These are phyloP conservation scores for Falco novaeseelandiae DNA, from an alignment of 2,797 vertebrate genomes.

Conservation along the genomic window DNA sequence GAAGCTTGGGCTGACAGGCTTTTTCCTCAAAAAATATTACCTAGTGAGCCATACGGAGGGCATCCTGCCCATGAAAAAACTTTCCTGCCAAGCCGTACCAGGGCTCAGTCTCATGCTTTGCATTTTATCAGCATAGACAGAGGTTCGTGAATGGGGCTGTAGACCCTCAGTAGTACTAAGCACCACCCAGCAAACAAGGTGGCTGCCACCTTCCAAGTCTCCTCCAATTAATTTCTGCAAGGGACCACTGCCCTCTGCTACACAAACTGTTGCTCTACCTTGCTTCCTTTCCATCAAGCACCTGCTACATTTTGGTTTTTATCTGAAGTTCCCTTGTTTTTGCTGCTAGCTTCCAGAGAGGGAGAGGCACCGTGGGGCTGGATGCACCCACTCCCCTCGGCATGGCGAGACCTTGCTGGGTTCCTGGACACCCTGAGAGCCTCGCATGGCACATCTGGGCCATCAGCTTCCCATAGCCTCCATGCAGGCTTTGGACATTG, in stretches of 20 bases:
- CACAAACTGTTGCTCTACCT: rapidly evolving
- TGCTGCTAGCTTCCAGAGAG: background rate
- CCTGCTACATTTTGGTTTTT: background rate
- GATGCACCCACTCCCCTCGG: background rate
- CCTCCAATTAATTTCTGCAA: background rate
- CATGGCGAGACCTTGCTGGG: background rate
- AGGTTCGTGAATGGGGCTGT: background rate
- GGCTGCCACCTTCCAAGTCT: background rate
- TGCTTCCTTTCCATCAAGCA: background rate
- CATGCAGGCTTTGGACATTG: background rate
- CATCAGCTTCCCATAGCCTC: background rate
- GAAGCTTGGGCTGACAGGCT: rapidly evolving
- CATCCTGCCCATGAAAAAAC: background rate
- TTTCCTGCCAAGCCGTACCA: background rate
- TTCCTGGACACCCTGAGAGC: background rate
- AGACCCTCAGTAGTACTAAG: background rate
- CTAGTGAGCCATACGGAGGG: background rate
- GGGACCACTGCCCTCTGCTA: background rate
- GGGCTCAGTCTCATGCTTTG: background rate
- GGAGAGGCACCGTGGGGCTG: background rate
- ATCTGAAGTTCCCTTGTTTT: background rate
- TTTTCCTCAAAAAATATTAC: background rate
- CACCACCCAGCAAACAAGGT: background rate
- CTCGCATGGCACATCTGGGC: background rate
- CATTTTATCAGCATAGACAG: background rate